phyloP scores from a whole-genome alignment of 2,797 vertebrate species.

The Lemur catta region DNA sequence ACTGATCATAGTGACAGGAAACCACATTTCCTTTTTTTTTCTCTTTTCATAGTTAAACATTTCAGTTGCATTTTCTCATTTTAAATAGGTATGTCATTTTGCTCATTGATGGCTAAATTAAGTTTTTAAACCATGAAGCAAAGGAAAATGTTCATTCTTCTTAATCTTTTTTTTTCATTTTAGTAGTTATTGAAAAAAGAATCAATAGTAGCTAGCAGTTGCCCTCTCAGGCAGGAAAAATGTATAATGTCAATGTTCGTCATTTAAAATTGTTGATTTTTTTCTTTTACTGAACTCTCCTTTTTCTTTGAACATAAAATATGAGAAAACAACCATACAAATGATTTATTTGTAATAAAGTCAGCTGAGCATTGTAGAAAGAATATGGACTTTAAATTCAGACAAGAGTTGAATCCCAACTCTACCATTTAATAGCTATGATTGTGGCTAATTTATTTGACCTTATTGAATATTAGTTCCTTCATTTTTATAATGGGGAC shows the following conservation, averaged over 20 bases:
- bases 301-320: not conserved
- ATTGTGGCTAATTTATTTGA: not conserved
- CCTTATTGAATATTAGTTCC: not conserved
- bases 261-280: constrained; percentile 10
- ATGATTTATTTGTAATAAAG: constrained; percentile 15
- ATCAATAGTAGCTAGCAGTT: not conserved
- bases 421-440: not conserved
- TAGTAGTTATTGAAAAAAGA: not conserved
- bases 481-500: not conserved
- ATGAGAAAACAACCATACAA: not conserved
- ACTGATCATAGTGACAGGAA: constrained; percentile 15
- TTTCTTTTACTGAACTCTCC: not conserved
- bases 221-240: not conserved
- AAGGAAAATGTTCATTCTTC: constrained; percentile 27
- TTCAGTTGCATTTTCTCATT: constrained; percentile 19
- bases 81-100: constrained; percentile 7
- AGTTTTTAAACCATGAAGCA: constrained; percentile 11
- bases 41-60: not conserved
- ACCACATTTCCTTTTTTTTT: not conserved
- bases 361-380: not conserved
- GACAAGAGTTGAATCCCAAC: not conserved
- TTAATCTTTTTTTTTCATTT: not conserved
- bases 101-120: not conserved
- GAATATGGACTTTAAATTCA: constrained; percentile 18
- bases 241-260: not conserved